Percentiles rank a stretch among this genome's conserved stretches.
Conservation (phyloP, 2,888 invertebrate genomes). For the Euzetes globulus region DNA sequence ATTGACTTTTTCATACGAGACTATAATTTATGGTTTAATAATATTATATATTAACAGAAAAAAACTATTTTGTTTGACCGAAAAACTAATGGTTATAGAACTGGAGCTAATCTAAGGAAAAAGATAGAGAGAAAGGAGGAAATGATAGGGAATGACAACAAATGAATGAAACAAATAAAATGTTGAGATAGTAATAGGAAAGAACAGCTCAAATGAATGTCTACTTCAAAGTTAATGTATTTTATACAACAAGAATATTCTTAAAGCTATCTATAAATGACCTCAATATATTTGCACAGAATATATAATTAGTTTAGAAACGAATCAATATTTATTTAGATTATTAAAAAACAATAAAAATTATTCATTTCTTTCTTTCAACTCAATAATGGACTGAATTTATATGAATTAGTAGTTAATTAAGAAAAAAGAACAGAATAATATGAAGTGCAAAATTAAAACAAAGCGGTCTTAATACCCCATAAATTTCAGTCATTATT, state of each 20-base stretch:
- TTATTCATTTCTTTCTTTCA: background rate
- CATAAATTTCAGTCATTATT: background rate
- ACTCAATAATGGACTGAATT: background rate
- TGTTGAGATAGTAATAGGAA: background rate
- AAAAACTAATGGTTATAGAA: too few species aligned
- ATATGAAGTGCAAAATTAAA: background rate
- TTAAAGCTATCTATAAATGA: background rate
- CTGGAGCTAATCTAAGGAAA: too few species aligned
- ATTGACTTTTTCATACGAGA: too few species aligned
- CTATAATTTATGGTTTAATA: too few species aligned
- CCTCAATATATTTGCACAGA: background rate
- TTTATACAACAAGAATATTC: background rate
- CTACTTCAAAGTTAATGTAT: background rate
- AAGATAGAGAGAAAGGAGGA: background rate
- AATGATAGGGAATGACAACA: background rate
- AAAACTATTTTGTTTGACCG: too few species aligned
- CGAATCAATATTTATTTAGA: background rate
- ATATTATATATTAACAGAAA: too few species aligned
- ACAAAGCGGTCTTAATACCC: background rate
- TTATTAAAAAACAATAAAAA: background rate
- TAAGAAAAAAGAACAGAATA: too few species aligned
- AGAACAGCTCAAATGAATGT: background rate
- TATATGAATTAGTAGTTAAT: too few species aligned
- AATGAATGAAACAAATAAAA: background rate
- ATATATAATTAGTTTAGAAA: background rate